Conservation (phyloP, 2,113 vertebrate species). For the Australoheros scitulus region DNA sequence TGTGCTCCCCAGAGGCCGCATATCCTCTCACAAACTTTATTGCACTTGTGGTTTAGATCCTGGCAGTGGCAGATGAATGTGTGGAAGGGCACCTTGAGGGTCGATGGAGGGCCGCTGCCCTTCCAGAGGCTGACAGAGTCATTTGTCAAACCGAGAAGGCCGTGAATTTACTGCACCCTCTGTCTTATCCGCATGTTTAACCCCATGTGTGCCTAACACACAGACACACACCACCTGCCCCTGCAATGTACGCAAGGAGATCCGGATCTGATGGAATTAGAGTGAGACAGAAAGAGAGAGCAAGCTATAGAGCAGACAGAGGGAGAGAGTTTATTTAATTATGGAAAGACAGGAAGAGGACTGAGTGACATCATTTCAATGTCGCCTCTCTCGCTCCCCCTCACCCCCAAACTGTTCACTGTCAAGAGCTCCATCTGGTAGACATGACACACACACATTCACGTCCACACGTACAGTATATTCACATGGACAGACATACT, state of each 20-base stretch:
- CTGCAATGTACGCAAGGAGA: conserved; percentile 24
- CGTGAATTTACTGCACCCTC: conserved; percentile 65
- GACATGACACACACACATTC: conserved; percentile 33
- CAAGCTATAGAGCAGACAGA: background rate
- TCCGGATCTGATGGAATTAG: conserved; percentile 69
- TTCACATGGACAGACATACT: conserved; percentile 7
- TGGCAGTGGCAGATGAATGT: background rate
- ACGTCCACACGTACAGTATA: background rate
- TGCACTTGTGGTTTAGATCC: conserved; percentile 22
- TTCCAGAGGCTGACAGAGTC: conserved; percentile 70
- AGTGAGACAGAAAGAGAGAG: conserved; percentile 32
- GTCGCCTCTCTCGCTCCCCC: conserved; percentile 29
- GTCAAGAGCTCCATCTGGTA: conserved; percentile 71
- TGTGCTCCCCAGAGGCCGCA: conserved; percentile 26
- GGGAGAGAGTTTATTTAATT: conserved; percentile 67
- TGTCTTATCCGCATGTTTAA: conserved; percentile 66
- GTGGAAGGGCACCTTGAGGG: conserved; percentile 76
- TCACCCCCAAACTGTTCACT: conserved; percentile 29
- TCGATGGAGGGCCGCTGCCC: conserved; percentile 55
- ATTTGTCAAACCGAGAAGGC: conserved; percentile 73
- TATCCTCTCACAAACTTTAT: conserved; percentile 34
- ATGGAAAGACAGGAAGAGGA: conserved; percentile 67
- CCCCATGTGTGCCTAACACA: conserved; percentile 36
- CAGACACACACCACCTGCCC: conserved; percentile 43
- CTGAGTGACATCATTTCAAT: conserved; percentile 71